A percentile compares a stretch with the other conserved stretches of the same genome.
Conservation (phyloP, 2,113 vertebrate species). For the Malurus melanocephalus region DNA sequence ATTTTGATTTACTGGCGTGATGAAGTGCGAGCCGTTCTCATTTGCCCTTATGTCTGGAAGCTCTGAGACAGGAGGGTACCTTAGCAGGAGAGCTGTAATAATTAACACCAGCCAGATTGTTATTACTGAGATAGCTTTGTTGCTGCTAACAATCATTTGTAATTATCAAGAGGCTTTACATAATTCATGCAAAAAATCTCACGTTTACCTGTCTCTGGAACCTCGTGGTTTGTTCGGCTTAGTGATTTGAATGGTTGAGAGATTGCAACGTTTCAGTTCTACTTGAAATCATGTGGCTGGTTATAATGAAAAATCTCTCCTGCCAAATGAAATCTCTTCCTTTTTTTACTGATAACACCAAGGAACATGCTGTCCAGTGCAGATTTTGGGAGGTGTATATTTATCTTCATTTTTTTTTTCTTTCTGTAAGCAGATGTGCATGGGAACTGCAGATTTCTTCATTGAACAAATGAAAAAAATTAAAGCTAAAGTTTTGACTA, state of each 20-base stretch:
- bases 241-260: not conserved
- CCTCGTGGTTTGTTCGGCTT: not conserved
- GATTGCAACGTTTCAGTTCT: not conserved
- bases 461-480: not conserved
- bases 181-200: not conserved
- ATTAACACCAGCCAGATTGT: constrained; percentile 26
- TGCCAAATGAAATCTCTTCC: not conserved
- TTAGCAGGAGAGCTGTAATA: constrained; percentile 29
- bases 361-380: not conserved
- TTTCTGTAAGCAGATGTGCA: not conserved
- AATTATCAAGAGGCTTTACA: constrained; percentile 31
- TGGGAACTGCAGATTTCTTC: not conserved
- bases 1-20: constrained; percentile 29
- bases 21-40: not conserved
- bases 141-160: not conserved
- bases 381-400: not conserved
- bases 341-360: not conserved
- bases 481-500: not conserved
- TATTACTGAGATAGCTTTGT: constrained; percentile 19
- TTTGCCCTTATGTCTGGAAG: not conserved
- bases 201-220: not conserved
- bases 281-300: not conserved
- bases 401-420: not conserved
- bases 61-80: not conserved
- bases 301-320: not conserved